Evolutionary conservation across 2,113 vertebrate genomes (phyloP), one percentile per base, ranked within the genome.

Genomic region (Ciconia maguari): DNA sequence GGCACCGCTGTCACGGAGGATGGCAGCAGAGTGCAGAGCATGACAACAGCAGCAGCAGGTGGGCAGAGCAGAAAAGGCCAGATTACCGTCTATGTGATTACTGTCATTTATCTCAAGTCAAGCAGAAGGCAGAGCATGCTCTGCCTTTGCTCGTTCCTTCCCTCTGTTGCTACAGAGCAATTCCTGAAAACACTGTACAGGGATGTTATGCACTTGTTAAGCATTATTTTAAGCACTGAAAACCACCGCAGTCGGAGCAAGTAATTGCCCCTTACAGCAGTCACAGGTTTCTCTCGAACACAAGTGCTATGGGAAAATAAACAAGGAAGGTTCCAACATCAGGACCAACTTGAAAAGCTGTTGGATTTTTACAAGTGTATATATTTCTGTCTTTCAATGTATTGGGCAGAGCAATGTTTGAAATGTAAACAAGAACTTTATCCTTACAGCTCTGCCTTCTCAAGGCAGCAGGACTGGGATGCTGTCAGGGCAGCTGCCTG

Each of bases 31-130:
- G 95, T 52, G 64, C 92, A 87, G 96, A 97, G 94, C 95, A 84
- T 81, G 97, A 96, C 97, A 97, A 14, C 96, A 68, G 91, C 97
- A 97, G 97, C 98, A 97, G 98, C 98, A 98, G 98, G 98, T 98
- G 98, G 97, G 97, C 98, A 97, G 68, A 42, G 94, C 94, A 97
- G 96, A 96, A 97, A 97, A 97, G 97, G 97, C 97, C 98, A 97
- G 94, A 94, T 92, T 69, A 87, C 71, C 70, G 82, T 92, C 97
- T 95, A 4, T 94, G 97, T 96, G 97, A 98, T 98, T 97, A 96
- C 96, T 97, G 96, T 90, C 97, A 97, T 94, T 97, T 97, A 90
- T 97, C 94, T 97, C 91, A 92, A 97, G 96, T 74, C 95, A 83
- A 90, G 97, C 96, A 95, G 96, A 96, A 92, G 87, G 89, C 76